phyloP scores from a whole-genome alignment of 1,140 invertebrate genomes.

The Hyles euphorbiae region DNA sequence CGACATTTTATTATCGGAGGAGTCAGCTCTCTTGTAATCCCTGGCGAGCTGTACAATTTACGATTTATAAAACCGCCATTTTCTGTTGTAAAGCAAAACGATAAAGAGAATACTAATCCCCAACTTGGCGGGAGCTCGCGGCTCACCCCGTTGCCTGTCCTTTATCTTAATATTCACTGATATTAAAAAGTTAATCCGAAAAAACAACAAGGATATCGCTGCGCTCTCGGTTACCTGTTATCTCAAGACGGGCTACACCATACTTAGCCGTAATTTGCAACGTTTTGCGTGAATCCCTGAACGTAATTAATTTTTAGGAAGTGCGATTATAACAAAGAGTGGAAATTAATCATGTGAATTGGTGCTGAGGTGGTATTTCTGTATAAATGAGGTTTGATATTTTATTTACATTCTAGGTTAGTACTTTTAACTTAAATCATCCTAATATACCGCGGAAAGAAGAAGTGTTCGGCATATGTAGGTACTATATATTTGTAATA shows the following conservation, averaged over 20 bases:
- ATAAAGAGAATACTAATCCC: constrained; percentile 38
- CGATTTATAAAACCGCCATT: constrained; percentile 46
- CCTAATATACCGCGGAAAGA: too few species aligned
- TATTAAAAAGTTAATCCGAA: constrained; percentile 47
- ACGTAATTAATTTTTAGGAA: background rate
- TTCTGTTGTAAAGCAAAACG: constrained; percentile 44
- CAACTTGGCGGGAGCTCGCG: constrained; percentile 17
- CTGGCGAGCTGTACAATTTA: constrained; percentile 40
- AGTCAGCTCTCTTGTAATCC: constrained; percentile 45
- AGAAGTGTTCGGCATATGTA: too few species aligned
- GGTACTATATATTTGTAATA: too few species aligned
- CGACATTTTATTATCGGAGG: constrained; percentile 54
- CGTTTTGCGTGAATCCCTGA: background rate
- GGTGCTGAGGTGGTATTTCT: too few species aligned
- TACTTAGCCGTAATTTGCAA: background rate
- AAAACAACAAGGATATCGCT: constrained; percentile 17
- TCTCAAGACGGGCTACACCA: constrained; percentile 1
- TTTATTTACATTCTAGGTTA: too few species aligned
- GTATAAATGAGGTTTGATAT: too few species aligned
- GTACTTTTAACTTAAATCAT: too few species aligned
- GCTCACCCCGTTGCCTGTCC: constrained; percentile 22
- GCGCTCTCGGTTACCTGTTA: constrained; percentile 2
- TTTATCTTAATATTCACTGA: constrained; percentile 43
- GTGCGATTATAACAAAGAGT: background rate
- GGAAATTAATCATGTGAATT: too few species aligned